These are phyloP conservation scores for Bilobella aurantiaca DNA, from an alignment of 1,140 invertebrate species.

Conservation along the genomic window DNA sequence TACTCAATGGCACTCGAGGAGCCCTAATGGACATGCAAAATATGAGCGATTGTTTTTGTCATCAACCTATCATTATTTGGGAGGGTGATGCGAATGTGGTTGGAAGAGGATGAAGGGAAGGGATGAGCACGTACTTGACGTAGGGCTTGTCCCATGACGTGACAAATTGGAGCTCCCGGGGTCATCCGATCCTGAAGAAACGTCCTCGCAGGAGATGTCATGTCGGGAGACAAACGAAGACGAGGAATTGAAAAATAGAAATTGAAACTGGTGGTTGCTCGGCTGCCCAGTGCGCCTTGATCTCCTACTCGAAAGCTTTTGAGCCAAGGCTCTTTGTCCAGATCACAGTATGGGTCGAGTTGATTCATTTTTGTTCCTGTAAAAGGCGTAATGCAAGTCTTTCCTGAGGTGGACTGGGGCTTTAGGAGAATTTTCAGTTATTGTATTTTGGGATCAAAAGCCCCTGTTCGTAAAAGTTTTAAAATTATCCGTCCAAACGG, in stretches of 20 bases:
- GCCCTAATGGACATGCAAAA: too few species aligned
- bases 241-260: background rate
- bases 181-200: conserved; percentile 32
- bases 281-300: background rate
- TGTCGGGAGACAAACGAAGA: conserved; percentile 26
- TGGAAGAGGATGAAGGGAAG: background rate
- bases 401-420: background rate
- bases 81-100: too few species aligned
- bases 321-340: too few species aligned
- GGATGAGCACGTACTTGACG: background rate
- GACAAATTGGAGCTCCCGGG: conserved; percentile 34
- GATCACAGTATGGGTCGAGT: background rate
- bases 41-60: too few species aligned
- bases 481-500: too few species aligned
- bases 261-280: too few species aligned
- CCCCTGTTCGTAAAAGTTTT: too few species aligned
- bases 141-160: conserved; percentile 30
- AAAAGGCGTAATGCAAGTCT: background rate
- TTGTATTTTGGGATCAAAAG: too few species aligned
- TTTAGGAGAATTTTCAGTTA: background rate
- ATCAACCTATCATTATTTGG: too few species aligned
- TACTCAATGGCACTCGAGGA: too few species aligned
- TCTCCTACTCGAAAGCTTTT: background rate
- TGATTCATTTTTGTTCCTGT: background rate
- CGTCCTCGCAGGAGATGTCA: conserved; percentile 27